phyloP scores from a whole-genome alignment of 2,888 invertebrate genomes.

The Lasiommata megera region DNA sequence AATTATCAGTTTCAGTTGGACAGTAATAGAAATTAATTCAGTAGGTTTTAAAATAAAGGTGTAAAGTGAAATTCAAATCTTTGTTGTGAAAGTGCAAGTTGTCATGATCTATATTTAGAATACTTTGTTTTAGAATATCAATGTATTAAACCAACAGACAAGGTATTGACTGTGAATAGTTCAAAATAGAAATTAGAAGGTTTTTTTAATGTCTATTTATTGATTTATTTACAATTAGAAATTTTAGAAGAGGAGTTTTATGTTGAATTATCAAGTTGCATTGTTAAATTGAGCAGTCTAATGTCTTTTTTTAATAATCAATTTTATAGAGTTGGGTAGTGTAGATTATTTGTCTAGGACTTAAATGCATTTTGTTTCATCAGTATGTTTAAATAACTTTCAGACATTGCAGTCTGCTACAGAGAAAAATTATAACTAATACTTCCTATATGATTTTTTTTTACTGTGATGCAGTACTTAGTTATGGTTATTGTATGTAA shows the following conservation, averaged over 20 bases:
- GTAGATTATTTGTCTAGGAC: too few relatives aligned
- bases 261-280: too few relatives aligned
- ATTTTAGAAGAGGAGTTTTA: too few relatives aligned
- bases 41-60: neutral
- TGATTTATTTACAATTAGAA: too few relatives aligned
- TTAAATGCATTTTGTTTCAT: too few relatives aligned
- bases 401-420: too few relatives aligned
- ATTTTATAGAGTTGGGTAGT: too few relatives aligned
- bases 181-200: neutral
- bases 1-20: slow-evolving; percentile 22
- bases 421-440: neutral
- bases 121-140: slow-evolving; percentile 46
- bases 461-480: neutral
- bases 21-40: neutral
- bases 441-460: neutral
- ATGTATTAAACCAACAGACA: neutral
- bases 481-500: neutral
- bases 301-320: too few relatives aligned
- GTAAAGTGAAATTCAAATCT: slow-evolving; percentile 28
- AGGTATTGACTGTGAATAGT: neutral
- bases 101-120: slow-evolving; percentile 65
- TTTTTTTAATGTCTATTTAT: too few relatives aligned
- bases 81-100: slow-evolving; percentile 75
- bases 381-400: too few relatives aligned
- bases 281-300: too few relatives aligned